Evolutionary conservation across 2,113 vertebrate species (phyloP), one percentile per base, ranked within the genome.

Genomic region (Xenopus tropicalis): DNA sequence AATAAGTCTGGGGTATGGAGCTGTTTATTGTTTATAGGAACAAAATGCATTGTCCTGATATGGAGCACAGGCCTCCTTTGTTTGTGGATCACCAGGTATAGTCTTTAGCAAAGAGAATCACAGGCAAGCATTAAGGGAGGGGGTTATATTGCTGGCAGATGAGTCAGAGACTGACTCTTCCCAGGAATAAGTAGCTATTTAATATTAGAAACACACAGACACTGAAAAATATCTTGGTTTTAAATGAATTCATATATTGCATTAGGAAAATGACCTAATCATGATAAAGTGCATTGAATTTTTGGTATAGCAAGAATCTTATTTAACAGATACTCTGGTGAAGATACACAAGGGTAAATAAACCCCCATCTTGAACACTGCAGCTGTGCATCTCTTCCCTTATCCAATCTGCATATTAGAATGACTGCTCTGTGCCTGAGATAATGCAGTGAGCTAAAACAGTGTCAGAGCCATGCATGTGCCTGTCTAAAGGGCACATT

Each of bases 21-120:
- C 57, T 76, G 66, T 63, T 69, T 76, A 62, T 76, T 76, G 73
- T 76, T 76, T 62, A 63, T 54, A 68, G 73, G 66, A 58, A 63
- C 54, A 44, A 52, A 74, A 69, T 63, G 59, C 42, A 76, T 76
- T 76, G 52, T 66, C 56, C 16, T 25, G 66, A 54, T 23, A 76
- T 43, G 59, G 73, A 37, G 73, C 62, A 44, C 69, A 66, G 63
- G 57, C 44, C 29, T 68, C 29, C 61, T 69, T 43, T 69, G 46
- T 69, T 46, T 22, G 46, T 20, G 66, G 59, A 54, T 74, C 65
- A 66, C 56, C 65, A 74, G 72, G 65, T 74, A 66, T 61, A 62
- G 37, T 52, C 13, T 68, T 62, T 42, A 69, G 46, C 29, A 69
- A 16, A 11, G 56, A 56, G 48, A 75, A 62, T 62, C 73, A 69